Evolutionary conservation across 2,113 vertebrate genomes (phyloP).

Genomic region (Eonycteris spelaea): DNA sequence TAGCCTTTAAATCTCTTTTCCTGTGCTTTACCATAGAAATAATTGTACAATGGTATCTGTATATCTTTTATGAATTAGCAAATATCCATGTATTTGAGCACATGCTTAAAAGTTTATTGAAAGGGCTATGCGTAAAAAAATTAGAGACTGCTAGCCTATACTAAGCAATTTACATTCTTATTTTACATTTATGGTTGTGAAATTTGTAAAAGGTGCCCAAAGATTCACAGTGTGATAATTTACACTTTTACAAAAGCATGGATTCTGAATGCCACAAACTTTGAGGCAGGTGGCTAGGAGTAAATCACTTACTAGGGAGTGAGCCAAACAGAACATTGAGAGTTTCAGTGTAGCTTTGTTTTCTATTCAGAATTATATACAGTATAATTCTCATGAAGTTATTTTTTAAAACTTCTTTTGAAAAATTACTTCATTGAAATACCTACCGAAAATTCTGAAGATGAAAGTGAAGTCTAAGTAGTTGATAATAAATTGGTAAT

Average conservation of each 20-base stretch:
- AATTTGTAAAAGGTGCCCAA: not conserved
- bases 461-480: not conserved
- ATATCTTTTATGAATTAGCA: constrained; percentile 9
- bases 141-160: not conserved
- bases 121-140: not conserved
- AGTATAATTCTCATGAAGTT: constrained; percentile 10
- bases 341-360: not conserved
- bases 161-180: not conserved
- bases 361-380: not conserved
- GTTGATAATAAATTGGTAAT: not conserved
- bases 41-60: not conserved
- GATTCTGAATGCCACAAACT: constrained; percentile 9
- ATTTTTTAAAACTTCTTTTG: not conserved
- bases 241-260: not conserved
- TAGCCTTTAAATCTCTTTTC: constrained; percentile 25
- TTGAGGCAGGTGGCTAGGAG: not conserved
- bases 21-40: not conserved
- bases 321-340: not conserved
- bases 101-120: not conserved
- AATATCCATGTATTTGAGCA: not conserved
- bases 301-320: not conserved
- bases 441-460: not conserved
- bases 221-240: not conserved
- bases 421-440: constrained; percentile 4
- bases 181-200: constrained; percentile 33